Percentiles rank a stretch among this genome's conserved stretches.
Conservation (phyloP, 2,888 invertebrate species). For the Ischnura elegans region DNA sequence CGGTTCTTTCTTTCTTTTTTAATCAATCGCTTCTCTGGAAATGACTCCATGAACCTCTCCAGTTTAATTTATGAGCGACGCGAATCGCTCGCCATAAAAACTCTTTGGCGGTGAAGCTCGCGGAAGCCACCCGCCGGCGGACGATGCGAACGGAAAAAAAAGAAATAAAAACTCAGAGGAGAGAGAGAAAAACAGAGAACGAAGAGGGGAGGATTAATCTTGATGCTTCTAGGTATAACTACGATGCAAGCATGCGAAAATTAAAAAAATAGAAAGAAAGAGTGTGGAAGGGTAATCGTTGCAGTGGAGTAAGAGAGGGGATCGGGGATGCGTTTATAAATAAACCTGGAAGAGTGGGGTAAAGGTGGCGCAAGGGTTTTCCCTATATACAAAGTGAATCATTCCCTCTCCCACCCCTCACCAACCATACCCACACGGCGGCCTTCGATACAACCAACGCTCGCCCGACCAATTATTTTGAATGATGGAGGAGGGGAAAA, state of each 20-base stretch:
- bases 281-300: too few species aligned
- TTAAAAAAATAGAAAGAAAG: too few species aligned
- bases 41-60: background rate
- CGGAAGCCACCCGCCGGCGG: background rate
- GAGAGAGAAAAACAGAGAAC: background rate
- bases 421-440: background rate
- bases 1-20: background rate
- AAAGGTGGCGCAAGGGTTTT: background rate
- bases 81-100: background rate
- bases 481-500: conserved; percentile 50
- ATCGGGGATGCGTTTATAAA: background rate
- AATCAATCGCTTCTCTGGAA: background rate
- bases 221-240: background rate
- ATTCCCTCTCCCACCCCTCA: background rate
- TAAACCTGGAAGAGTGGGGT: background rate
- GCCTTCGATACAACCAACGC: conserved; percentile 40
- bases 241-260: too few species aligned
- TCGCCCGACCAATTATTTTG: conserved; percentile 56
- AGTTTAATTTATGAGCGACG: background rate
- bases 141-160: background rate
- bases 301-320: background rate
- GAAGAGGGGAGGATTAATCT: background rate
- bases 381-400: background rate
- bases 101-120: background rate
- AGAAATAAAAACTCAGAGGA: too few species aligned